phyloP scores from a whole-genome alignment of 2,113 vertebrate genomes.

The Misgurnus anguillicaudatus region DNA sequence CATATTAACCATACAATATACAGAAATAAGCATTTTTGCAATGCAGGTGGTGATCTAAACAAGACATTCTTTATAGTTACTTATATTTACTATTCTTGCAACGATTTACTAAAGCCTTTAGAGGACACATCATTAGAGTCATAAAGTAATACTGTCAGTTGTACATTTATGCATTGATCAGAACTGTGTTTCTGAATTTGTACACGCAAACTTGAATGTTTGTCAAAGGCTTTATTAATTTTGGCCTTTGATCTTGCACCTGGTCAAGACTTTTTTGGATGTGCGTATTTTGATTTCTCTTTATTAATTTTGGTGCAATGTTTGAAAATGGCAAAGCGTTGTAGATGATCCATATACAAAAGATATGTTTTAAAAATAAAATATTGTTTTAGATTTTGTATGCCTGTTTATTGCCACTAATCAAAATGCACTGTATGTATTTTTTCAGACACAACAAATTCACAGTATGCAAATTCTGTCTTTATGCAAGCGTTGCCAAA shows the following conservation, averaged over 20 bases:
- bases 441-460: neutral
- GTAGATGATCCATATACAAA: slow-evolving; percentile 65
- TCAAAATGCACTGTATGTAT: neutral
- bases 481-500: slow-evolving; percentile 14
- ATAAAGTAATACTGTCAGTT: neutral
- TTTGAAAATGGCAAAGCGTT: slow-evolving; percentile 60
- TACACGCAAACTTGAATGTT: slow-evolving; percentile 34
- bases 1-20: slow-evolving; percentile 36
- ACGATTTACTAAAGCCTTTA: slow-evolving; percentile 47
- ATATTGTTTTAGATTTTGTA: slow-evolving; percentile 64
- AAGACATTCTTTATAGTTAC: slow-evolving; percentile 53
- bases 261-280: no score
- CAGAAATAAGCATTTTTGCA: slow-evolving; percentile 45
- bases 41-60: slow-evolving; percentile 30
- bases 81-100: slow-evolving; percentile 64
- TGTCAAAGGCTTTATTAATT: slow-evolving; percentile 45
- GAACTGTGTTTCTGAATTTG: slow-evolving; percentile 16
- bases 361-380: slow-evolving; percentile 78
- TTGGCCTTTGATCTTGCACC: neutral
- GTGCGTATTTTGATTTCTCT: neutral
- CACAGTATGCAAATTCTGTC: neutral
- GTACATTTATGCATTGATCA: slow-evolving; percentile 15
- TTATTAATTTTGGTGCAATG: slow-evolving; percentile 57
- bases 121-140: neutral
- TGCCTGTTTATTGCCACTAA: slow-evolving; percentile 44